Evolutionary conservation across 2,888 invertebrate genomes (phyloP).

Genomic region (Dione juno): DNA sequence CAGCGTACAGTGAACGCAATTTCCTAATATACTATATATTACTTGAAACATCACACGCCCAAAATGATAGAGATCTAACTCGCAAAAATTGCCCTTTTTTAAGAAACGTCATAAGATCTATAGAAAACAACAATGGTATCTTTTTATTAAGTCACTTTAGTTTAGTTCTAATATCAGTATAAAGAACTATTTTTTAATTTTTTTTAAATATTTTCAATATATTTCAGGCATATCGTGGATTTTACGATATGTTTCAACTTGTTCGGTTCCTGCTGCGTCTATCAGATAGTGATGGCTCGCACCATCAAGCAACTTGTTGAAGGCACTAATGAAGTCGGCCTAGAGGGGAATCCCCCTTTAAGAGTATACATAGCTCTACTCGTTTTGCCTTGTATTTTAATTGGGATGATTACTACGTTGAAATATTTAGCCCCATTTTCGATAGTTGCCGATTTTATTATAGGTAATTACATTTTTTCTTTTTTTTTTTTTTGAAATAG

Average conservation of each 20-base stretch:
- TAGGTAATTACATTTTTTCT: slow-evolving; percentile 49
- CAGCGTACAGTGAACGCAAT: too few relatives aligned
- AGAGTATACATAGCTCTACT: slow-evolving; percentile 52
- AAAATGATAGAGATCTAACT: too few relatives aligned
- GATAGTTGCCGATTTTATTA: slow-evolving; percentile 56
- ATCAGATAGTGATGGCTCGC: slow-evolving; percentile 53
- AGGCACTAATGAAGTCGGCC: slow-evolving; percentile 38
- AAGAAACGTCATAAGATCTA: too few relatives aligned
- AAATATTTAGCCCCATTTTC: slow-evolving; percentile 65
- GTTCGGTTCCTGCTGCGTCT: slow-evolving; percentile 57
- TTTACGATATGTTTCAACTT: slow-evolving; percentile 52
- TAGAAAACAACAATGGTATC: too few relatives aligned
- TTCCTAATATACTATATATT: too few relatives aligned
- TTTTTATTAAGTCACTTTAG: too few relatives aligned
- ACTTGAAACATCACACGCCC: too few relatives aligned
- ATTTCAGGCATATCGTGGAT: slow-evolving; percentile 49
- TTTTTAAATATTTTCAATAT: neutral
- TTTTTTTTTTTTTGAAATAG: too few relatives aligned
- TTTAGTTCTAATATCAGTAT: too few relatives aligned
- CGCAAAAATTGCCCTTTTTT: too few relatives aligned
- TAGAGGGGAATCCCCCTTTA: slow-evolving; percentile 46
- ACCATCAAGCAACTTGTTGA: slow-evolving; percentile 58
- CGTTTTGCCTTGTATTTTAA: slow-evolving; percentile 54
- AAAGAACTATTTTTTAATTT: too few relatives aligned
- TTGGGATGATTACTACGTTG: slow-evolving; percentile 58